Base-by-base conservation (phyloP, 23 tunicate genomes). In the Trididemnum nubilum region DNA sequence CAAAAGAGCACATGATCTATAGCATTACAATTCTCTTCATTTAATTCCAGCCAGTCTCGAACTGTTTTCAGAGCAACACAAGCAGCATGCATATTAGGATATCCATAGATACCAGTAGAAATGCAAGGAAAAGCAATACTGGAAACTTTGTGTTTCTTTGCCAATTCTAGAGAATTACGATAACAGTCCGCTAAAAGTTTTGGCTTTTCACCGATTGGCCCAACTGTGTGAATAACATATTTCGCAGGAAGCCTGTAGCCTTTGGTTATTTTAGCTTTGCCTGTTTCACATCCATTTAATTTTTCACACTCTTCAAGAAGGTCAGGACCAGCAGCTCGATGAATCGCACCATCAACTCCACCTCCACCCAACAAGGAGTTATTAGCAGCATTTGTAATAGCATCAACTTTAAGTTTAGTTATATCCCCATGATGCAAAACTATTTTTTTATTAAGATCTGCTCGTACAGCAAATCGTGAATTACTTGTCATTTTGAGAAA, bases 281-380 rank as follows among this genome's bases (percentile, higher is more conserved):
- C 99, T 23, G 96, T 90, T 38, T 86, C 57, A 66, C 99, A 96
- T 4, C 99, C 99, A 52, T 83, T 75, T 25, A 96, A 63, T n/a
- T 27, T 61, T 74, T 38, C 73, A 79, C 99, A 96, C 65, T 90
- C 99, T 51, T 80, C 57, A 28, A 96, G 76, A n/a, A 96, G 37
- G 28, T 91, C 81, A 12, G 60, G 76, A 9, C 99, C 99, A 1
- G 99, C 99, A 1, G 99, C 99, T 24, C 86, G 40, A 78, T 96
- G 99, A 33, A 96, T 91, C 3, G 92, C 92, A 0, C 99, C 99
- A 90, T 96, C 99, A 1, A 96, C 96, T 57, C 99, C 99, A 7
- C 99, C 99, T 21, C 99, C 99, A 21, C 99, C 99, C 0, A 90
- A 82, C 34, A 96, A 80, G 35, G 77, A 33, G 3, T 72, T 66